Percentiles rank a stretch among this genome's conserved stretches.
These are phyloP conservation scores for Nephrotoma flavescens DNA, from an alignment of 2,888 invertebrate species.

Conservation along the genomic window DNA sequence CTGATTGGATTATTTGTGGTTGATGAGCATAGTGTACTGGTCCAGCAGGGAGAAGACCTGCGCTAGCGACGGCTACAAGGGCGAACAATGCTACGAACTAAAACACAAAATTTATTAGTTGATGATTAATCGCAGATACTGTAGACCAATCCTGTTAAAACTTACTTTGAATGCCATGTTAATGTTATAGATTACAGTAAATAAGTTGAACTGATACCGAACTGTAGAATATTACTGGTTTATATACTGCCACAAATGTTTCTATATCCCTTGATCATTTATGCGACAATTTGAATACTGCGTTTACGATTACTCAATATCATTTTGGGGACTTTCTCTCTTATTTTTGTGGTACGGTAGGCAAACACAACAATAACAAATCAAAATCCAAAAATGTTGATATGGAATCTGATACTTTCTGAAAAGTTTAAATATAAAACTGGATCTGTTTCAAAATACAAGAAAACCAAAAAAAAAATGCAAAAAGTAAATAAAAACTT, in stretches of 20 bases:
- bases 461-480: background rate
- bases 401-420: background rate
- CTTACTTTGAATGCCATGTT: constrained; percentile 1
- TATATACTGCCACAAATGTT: background rate
- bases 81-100: constrained; percentile 23
- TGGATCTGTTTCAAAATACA: background rate
- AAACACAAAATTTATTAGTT: background rate
- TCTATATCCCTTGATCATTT: background rate
- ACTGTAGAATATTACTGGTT: background rate
- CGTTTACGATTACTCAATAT: background rate
- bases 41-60: constrained; percentile 15
- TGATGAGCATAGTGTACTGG: background rate
- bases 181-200: background rate
- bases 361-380: background rate
- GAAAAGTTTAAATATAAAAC: background rate
- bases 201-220: background rate
- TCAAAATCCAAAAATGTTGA: background rate
- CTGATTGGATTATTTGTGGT: constrained; percentile 2
- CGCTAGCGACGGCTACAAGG: constrained; percentile 20
- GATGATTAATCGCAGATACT: too few species aligned
- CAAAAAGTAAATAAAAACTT: background rate
- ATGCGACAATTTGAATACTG: background rate
- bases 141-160: background rate
- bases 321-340: background rate
- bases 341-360: background rate